phyloP scores from a whole-genome alignment of 2,888 invertebrate genomes.

The Neelides folsomi region DNA sequence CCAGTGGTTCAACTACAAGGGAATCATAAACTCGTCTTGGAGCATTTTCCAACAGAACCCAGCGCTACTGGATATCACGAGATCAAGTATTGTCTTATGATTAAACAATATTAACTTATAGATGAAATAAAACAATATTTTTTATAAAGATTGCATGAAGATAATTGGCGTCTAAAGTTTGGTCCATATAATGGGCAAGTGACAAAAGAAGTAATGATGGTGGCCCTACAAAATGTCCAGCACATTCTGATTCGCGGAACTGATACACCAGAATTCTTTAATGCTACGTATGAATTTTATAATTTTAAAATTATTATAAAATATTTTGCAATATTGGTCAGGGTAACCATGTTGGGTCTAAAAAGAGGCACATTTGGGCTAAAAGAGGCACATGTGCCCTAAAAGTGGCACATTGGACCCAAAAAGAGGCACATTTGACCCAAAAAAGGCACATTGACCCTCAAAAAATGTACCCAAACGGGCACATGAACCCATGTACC shows the following conservation, averaged over 20 bases:
- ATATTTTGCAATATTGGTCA: too few species aligned
- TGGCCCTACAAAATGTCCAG: slow-evolving; percentile 75
- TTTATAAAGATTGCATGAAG: slow-evolving; percentile 51
- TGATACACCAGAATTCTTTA: slow-evolving; percentile 44
- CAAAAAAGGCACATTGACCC: too few species aligned
- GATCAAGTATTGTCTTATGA: slow-evolving; percentile 38
- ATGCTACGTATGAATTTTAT: slow-evolving; percentile 33
- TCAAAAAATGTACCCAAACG: too few species aligned
- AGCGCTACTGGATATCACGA: slow-evolving; percentile 40
- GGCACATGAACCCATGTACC: too few species aligned
- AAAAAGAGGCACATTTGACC: too few species aligned
- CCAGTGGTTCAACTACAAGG: slow-evolving; percentile 75
- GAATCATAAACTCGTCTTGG: slow-evolving; percentile 56
- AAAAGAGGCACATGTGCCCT: too few species aligned
- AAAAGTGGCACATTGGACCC: too few species aligned
- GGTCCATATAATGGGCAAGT: slow-evolving; percentile 44
- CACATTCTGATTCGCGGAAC: slow-evolving; percentile 64
- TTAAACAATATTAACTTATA: background rate
- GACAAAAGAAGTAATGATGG: slow-evolving; percentile 68
- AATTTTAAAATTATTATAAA: slow-evolving; percentile 3
- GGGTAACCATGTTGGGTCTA: too few species aligned
- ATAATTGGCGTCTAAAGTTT: slow-evolving; percentile 57
- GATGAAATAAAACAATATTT: slow-evolving; percentile 2
- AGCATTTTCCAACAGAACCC: slow-evolving; percentile 48
- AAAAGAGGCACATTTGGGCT: too few species aligned